Base-by-base conservation (phyloP, 2,888 invertebrate genomes). In the Ctenicera cuprea region DNA sequence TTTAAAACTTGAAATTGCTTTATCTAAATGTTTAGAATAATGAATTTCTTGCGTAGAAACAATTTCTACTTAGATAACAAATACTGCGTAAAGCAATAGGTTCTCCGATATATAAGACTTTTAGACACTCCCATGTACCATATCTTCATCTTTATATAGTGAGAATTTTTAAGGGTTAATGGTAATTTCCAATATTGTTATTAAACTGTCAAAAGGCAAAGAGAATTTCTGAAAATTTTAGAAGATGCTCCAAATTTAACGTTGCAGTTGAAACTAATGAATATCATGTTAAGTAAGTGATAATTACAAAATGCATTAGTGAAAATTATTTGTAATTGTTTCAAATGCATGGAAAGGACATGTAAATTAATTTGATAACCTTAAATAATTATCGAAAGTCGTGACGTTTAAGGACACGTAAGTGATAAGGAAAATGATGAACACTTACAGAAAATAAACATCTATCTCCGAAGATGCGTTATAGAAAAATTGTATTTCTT, bases 381-480 rank as follows among this genome's bases (percentile, higher is more conserved):
- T 64, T 22, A 45, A 68, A 61, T 69, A 50, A 41, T 63, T 70
- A 62, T 70, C 70, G 69, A 69, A 57, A 26, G 62, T 41, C 63
- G 74, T 80, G 79, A 80, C 80, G 80, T 78, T 77, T 76, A 61
- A 73, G 80, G 81, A 82, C 82, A 82, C 82, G 82, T 82, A 82
- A 78, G 81, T 80, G 78, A 80, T 80, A 79, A 79, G 72, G 73
- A 65, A 66, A 52, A 62, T 71, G 59, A 71, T 70, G 64, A 59
- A 68, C 30, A 48, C 37, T 59, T 45, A 30, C 48, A 68, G 43
- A 63, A 37, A 26, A 30, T 11, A 41, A 50, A 70, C 12, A 30
- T 59, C 14, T 16, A 30, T 59, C 14, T 61, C 22, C 30, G 26
- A 78, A 74, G 71, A 83, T 82, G 82, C 77, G 80, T 41, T 70